Conservation (phyloP, 2,113 vertebrate species). For the Guaruba guarouba region DNA sequence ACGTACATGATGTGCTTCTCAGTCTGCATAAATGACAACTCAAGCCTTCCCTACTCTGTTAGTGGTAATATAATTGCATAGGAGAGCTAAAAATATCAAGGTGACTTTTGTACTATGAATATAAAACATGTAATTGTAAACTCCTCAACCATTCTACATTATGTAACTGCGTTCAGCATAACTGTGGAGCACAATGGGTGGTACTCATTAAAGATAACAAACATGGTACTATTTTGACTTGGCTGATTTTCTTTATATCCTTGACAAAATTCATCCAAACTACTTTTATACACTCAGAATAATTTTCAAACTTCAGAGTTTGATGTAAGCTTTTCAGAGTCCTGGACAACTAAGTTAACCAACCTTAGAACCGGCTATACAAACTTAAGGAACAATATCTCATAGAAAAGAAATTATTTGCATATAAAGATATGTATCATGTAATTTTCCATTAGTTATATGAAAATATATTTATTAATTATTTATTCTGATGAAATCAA, state of each 20-base stretch:
- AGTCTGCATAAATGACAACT: background rate
- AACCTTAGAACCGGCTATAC: background rate
- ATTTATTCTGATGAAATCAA: background rate
- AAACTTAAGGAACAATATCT: background rate
- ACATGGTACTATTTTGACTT: background rate
- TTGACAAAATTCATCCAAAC: background rate
- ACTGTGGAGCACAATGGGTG: background rate
- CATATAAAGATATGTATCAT: background rate
- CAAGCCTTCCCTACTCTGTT: background rate
- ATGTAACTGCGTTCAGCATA: background rate
- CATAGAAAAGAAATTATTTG: background rate
- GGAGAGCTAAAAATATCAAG: constrained; percentile 7
- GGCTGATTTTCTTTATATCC: background rate
- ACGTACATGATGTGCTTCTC: background rate
- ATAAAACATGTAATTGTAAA: constrained; percentile 29
- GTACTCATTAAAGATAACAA: background rate
- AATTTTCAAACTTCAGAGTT: background rate
- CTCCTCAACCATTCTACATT: background rate
- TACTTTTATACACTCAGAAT: background rate
- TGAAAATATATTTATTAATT: background rate
- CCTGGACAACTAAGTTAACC: background rate
- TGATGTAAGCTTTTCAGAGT: constrained; percentile 8
- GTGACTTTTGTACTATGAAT: background rate
- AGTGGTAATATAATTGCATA: constrained; percentile 14
- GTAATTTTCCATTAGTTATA: background rate